Conservation (phyloP, 1,140 invertebrate genomes). For the Bombus ignitus region DNA sequence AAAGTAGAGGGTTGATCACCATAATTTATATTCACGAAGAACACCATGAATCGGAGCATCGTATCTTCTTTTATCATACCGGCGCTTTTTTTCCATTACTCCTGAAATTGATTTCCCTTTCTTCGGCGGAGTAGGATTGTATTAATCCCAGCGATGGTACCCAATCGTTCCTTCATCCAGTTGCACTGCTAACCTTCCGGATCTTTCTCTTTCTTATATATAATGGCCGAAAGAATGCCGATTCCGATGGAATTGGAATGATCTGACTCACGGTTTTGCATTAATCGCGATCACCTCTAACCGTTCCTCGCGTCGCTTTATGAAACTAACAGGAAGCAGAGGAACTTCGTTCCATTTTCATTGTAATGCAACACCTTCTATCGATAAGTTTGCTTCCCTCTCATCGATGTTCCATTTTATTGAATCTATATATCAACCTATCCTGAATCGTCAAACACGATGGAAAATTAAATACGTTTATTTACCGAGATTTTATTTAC, state of each 20-base stretch:
- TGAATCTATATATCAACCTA: background rate
- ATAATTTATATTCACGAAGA: background rate
- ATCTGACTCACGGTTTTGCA: constrained; percentile 6
- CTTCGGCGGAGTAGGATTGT: background rate
- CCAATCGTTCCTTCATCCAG: background rate
- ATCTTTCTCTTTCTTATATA: background rate
- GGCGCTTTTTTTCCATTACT: background rate
- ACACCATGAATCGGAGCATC: background rate
- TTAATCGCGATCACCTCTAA: constrained; percentile 12
- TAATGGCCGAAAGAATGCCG: background rate
- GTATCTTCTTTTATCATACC: background rate
- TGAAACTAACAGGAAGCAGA: background rate
- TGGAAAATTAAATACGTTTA: background rate
- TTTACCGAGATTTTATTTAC: background rate
- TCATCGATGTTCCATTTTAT: background rate
- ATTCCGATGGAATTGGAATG: constrained; percentile 9
- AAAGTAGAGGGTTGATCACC: background rate
- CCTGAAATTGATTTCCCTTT: constrained; percentile 5
- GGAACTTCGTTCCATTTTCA: background rate
- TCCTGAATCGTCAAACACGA: background rate
- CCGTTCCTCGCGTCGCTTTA: background rate
- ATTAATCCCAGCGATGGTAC: constrained; percentile 18
- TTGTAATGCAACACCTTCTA: background rate
- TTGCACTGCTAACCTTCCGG: background rate
- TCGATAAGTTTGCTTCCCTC: background rate